phyloP scores from a whole-genome alignment of 2,888 invertebrate genomes.

The Heliconius erato region DNA sequence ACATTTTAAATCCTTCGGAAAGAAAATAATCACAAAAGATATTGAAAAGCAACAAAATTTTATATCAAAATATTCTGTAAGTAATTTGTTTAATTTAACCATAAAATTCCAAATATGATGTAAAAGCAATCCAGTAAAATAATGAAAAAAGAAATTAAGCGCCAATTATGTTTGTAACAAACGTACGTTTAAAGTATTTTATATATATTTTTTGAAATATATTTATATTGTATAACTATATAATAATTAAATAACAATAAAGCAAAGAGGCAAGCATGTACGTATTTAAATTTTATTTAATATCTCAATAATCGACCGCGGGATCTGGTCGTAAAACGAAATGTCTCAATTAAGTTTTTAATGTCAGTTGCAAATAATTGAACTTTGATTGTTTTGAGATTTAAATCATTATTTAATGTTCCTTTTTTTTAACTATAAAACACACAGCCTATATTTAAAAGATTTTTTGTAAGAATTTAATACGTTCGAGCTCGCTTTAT shows the following conservation, averaged over 20 bases:
- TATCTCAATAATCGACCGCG: slow-evolving; percentile 8
- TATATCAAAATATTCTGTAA: neutral
- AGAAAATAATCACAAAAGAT: too few species aligned
- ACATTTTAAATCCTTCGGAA: too few species aligned
- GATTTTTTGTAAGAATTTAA: neutral
- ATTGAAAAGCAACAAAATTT: too few species aligned
- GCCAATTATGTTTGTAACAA: neutral
- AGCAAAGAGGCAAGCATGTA: slow-evolving; percentile 1
- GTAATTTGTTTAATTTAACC: neutral
- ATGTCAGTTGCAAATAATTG: slow-evolving; percentile 27
- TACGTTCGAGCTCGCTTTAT: neutral
- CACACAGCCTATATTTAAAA: neutral
- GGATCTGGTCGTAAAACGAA: slow-evolving; percentile 9
- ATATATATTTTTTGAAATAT: neutral
- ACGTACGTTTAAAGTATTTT: neutral
- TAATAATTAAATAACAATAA: slow-evolving; percentile 16
- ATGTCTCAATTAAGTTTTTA: slow-evolving; percentile 31
- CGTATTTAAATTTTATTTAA: slow-evolving; percentile 4
- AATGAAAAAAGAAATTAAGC: neutral
- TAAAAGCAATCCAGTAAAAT: neutral
- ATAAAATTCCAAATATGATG: neutral
- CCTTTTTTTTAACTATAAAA: slow-evolving; percentile 4
- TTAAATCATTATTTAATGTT: slow-evolving; percentile 26
- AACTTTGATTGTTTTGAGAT: slow-evolving; percentile 39
- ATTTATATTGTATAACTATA: neutral